Percentiles rank a stretch among this genome's conserved stretches.
phyloP scores from a whole-genome alignment of 2,113 vertebrate species.

The Tinamus guttatus region DNA sequence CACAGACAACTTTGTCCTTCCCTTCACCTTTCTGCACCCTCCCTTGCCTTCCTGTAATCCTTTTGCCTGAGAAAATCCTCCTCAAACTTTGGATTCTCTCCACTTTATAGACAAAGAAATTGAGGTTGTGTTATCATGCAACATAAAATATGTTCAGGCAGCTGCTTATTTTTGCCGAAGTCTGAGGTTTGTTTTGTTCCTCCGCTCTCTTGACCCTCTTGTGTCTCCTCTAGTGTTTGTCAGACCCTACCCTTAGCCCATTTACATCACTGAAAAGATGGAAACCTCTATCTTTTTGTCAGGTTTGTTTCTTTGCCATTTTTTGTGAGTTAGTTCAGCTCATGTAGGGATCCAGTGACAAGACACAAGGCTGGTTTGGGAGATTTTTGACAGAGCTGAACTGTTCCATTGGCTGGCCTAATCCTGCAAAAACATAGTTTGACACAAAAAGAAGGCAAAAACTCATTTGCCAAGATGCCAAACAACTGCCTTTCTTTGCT shows the following conservation, averaged over 20 bases:
- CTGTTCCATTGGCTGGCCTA: neutral
- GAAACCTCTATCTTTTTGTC: neutral
- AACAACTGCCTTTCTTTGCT: neutral
- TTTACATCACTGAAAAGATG: neutral
- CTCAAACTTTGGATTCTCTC: neutral
- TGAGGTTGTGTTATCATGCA: neutral
- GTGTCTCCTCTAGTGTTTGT: neutral
- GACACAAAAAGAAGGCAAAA: neutral
- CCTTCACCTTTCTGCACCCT: neutral
- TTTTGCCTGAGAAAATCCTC: neutral
- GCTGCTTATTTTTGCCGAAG: neutral
- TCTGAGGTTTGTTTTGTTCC: neutral
- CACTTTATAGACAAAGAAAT: neutral
- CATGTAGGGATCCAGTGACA: neutral
- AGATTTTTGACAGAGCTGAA: neutral
- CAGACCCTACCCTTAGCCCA: neutral
- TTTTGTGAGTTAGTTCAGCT: neutral
- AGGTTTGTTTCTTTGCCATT: neutral
- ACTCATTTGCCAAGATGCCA: neutral
- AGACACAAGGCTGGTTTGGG: neutral
- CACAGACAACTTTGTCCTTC: neutral
- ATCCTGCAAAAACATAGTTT: neutral
- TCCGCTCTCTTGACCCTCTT: neutral
- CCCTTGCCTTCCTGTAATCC: neutral
- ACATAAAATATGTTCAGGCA: neutral